Percentiles rank a stretch among this genome's conserved stretches.
Conservation (phyloP, 1,140 invertebrate species). For the Brachionus asplanchnoidis region DNA sequence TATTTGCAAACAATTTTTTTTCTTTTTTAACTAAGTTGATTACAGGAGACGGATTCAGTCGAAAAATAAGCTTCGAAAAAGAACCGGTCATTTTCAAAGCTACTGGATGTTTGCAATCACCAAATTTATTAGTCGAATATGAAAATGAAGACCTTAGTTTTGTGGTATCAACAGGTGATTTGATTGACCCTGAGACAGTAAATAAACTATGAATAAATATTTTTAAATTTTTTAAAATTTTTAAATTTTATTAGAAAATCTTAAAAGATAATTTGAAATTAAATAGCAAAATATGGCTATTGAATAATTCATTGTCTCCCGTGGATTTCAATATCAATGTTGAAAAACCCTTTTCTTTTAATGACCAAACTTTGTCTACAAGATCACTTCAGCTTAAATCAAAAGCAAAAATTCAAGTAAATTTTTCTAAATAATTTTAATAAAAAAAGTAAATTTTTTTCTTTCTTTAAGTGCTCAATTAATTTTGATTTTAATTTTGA, state of each 20-base stretch:
- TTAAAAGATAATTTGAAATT: background rate
- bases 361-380: background rate
- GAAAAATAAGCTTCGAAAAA: conserved; percentile 10
- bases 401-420: conserved; percentile 7
- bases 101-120: background rate
- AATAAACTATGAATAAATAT: background rate
- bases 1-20: background rate
- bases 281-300: background rate
- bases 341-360: background rate
- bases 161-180: background rate
- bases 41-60: background rate
- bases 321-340: background rate
- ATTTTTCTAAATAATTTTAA: background rate
- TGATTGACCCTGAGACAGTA: background rate
- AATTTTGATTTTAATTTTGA: background rate
- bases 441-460: background rate
- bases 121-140: conserved; percentile 10
- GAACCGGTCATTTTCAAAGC: conserved; percentile 25
- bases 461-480: background rate
- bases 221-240: background rate
- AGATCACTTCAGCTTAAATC: background rate
- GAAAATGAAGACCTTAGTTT: conserved; percentile 28
- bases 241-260: background rate
- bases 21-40: background rate
- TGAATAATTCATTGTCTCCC: background rate